These are phyloP conservation scores for Tanypteryx hageni DNA, from an alignment of 2,888 invertebrate genomes.

Conservation along the genomic window DNA sequence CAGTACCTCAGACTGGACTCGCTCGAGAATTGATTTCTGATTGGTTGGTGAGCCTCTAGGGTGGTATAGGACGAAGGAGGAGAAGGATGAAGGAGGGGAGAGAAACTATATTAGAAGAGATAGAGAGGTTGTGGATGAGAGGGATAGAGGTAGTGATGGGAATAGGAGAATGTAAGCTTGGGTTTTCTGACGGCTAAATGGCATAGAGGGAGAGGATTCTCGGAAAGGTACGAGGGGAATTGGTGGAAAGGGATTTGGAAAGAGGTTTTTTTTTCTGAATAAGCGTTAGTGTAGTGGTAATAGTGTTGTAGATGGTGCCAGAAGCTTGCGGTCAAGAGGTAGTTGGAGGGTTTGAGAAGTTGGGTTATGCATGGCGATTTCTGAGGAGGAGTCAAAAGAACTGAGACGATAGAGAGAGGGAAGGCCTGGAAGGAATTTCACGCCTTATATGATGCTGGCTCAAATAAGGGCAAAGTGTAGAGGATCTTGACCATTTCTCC, in stretches of 20 bases:
- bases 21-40: conserved; percentile 31
- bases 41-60: neutral
- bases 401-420: neutral
- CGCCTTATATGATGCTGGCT: conserved; percentile 18
- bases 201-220: neutral
- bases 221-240: neutral
- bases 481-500: conserved; percentile 24
- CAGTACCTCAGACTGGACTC: neutral
- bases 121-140: neutral
- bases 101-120: too few relatives aligned
- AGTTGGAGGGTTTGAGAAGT: conserved; percentile 2
- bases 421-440: conserved; percentile 28
- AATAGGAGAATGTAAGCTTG: neutral
- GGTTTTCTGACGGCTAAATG: too few relatives aligned
- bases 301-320: neutral
- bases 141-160: neutral
- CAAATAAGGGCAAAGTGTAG: conserved; percentile 38
- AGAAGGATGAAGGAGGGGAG: neutral
- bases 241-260: neutral
- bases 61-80: neutral
- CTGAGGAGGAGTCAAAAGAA: neutral
- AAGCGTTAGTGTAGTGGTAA: neutral
- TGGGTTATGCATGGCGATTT: conserved; percentile 37
- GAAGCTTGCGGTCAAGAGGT: neutral
- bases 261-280: conserved; percentile 8